Percentiles rank a stretch among this genome's conserved stretches.
Conservation (phyloP, 2,888 invertebrate genomes). For the Nesidiocoris tenuis region DNA sequence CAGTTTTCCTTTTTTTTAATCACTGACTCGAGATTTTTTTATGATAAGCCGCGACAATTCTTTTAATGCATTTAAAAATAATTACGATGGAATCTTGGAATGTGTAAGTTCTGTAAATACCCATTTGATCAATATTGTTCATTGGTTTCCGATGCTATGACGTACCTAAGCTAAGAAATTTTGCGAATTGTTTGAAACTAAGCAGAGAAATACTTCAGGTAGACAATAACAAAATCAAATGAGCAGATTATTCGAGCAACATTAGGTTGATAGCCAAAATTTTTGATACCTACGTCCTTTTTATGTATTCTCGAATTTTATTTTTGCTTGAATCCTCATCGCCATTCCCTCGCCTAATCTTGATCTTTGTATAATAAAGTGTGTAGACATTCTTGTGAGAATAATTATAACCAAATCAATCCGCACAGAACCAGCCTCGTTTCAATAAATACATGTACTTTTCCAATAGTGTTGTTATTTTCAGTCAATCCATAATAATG, state of each 20-base stretch:
- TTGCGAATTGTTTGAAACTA: conserved; percentile 23
- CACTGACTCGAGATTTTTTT: no score
- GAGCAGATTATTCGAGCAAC: conserved; percentile 15
- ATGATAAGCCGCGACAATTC: background rate
- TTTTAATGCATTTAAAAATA: background rate
- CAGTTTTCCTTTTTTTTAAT: no score
- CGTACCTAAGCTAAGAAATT: conserved; percentile 27
- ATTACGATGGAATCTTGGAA: background rate
- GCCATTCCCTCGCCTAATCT: conserved; percentile 12
- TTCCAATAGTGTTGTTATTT: background rate
- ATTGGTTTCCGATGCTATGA: background rate
- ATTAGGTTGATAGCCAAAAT: conserved; percentile 24
- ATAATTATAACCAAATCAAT: conserved; percentile 21
- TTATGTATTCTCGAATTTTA: conserved; percentile 13
- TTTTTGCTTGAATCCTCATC: conserved; percentile 16
- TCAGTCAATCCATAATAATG: no score
- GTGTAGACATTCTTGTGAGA: conserved; percentile 10
- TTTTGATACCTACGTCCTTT: conserved; percentile 24
- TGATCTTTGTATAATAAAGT: conserved; percentile 20
- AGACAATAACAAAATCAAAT: conserved; percentile 40
- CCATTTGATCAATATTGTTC: background rate
- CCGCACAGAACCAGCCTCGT: conserved; percentile 38
- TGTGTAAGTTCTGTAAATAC: background rate
- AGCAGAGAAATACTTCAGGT: conserved; percentile 26
- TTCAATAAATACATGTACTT: conserved; percentile 43